Evolutionary conservation across 2,888 invertebrate species (phyloP), one percentile per base, ranked within the genome.

Genomic region (Limenitis camilla): DNA sequence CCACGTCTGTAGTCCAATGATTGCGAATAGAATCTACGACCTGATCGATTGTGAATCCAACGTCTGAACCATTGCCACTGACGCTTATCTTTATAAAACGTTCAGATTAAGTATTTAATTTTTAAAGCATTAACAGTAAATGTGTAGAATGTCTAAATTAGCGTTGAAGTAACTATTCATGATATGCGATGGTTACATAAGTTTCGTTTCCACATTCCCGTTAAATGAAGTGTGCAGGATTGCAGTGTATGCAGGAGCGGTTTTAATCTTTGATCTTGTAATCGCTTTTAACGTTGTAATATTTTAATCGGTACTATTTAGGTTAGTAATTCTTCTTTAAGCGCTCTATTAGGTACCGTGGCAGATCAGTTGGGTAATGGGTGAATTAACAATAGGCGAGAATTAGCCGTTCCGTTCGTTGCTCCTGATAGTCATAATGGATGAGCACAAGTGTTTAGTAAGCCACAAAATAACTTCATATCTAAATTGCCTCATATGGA

Each of bases 141-240:
- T 10, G 10, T 36, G 10, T 10, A 41, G 30, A 19, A 19, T 19
- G 19, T 19, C 19, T 19, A 19, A n/a, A 44, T 33, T n/a, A 27
- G n/a, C n/a, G 9, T 7, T 44, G 11, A 6, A 27, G 27, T 27
- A 33, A 44, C 4, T 35, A 44, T 35, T 33, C 11, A 27, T 38
- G 31, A 35, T 35, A 43, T 47, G 44, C 41, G 36, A 57, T 45
- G 39, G 19, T 42, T 47, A 48, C 66, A 78, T 77, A 72, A 72
- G 78, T 79, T 76, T 78, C 74, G 69, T 81, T 81, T 69, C 76
- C 67, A 72, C 75, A 80, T 70, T 67, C 61, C 40, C 58, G 74
- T 70, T 74, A 72, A 80, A 79, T 81, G 78, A 77, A 71, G 74
- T 76, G 73, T 74, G 61, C 62, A 69, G 71, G 61, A 65, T 67